Evolutionary conservation across 37 sponge, comb jelly and placozoan species (phyloP), one percentile per base, ranked within the genome.

Genomic region (Tethya wilhelma): DNA sequence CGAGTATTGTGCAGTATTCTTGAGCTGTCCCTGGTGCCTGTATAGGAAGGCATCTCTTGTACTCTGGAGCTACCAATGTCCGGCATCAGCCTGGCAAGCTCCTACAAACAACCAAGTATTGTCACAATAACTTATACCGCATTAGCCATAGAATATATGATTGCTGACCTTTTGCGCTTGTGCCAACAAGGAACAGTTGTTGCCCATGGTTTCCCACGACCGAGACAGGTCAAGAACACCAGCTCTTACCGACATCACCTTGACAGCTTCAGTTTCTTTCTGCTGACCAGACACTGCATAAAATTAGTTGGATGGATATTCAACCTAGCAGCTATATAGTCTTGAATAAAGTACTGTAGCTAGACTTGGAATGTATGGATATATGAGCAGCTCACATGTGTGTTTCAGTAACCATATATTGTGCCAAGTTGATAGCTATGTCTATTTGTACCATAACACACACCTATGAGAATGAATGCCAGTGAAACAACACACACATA

Each of bases 231-330:
- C 93, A 37, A 87, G 57, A 0, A 92, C 59, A 34, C 93, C 93
- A 39, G 81, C 85, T 59, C 84, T 79, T 0, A 92, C 66, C 1
- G 89, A 76, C 84, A 87, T 87, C 74, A 92, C 28, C 77, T 92
- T 92, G 34, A 87, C 56, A 2, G 84, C 89, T 36, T 87, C 88
- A 2, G 78, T 82, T 69, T 92, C 93, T 44, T 64, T 71, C 69
- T 73, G 19, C 56, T 73, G 79, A n/a, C 79, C 78, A 62, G 12
- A 58, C 45, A 89, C 89, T 65, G 59, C 25, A 17, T 17, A 28
- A 73, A 32, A 20, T 37, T 67, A 34, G 39, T 36, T 36, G 67
- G 8, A 71, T 6, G 7, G 12, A 39, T 30, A 23, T 8, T 36
- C 7, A 67, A 32, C 38, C 38, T 36, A 49, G 9, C 14, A 14